Evolutionary conservation across 2,797 vertebrate species (phyloP).

Genomic region (Enteromius fasciolatus): DNA sequence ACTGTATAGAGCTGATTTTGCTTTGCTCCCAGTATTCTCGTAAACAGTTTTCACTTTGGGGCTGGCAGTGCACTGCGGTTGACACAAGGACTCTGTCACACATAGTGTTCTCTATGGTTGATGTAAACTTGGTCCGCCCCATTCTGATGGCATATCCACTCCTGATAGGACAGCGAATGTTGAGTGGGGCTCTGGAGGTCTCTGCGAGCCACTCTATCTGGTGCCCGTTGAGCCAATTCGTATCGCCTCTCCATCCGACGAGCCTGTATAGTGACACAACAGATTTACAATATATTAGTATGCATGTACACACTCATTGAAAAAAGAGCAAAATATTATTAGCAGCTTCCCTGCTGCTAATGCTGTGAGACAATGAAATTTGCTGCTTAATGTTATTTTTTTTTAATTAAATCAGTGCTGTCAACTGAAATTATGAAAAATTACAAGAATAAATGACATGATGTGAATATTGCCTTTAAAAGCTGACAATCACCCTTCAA

Average conservation of each 20-base stretch:
- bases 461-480: neutral
- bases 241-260: slow-evolving; percentile 65
- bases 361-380: slow-evolving; percentile 28
- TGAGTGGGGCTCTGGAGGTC: slow-evolving; percentile 61
- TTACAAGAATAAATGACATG: neutral
- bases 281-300: slow-evolving; percentile 3
- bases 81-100: slow-evolving; percentile 66
- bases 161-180: slow-evolving; percentile 69
- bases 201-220: slow-evolving; percentile 30
- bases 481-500: neutral
- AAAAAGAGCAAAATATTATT: slow-evolving; percentile 13
- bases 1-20: slow-evolving; percentile 11
- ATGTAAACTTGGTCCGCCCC: slow-evolving; percentile 78
- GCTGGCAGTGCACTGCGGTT: slow-evolving; percentile 27
- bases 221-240: slow-evolving; percentile 54
- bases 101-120: slow-evolving; percentile 83
- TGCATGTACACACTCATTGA: neutral
- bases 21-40: slow-evolving; percentile 20
- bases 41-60: slow-evolving; percentile 36
- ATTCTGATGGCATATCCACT: slow-evolving; percentile 82
- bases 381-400: slow-evolving; percentile 19
- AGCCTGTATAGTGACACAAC: slow-evolving; percentile 60
- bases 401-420: neutral
- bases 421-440: neutral
- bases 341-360: neutral